Evolutionary conservation across 2,797 vertebrate genomes (phyloP), one percentile per base, ranked within the genome.

Genomic region (Hippocampus kuda): DNA sequence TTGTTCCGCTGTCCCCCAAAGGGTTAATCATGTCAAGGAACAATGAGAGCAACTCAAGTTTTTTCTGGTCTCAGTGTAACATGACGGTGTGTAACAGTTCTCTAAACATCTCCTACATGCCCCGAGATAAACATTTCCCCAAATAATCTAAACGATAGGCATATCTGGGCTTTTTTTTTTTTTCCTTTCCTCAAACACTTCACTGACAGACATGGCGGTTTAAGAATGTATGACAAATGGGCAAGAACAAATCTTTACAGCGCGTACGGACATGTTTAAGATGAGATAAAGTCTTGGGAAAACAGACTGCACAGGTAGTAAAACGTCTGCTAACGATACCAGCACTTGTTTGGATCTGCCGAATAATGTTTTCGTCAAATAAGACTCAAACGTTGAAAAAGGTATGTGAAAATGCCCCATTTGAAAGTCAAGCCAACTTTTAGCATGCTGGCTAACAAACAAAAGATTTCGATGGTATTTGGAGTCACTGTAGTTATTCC

Each of bases 211-310:
- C 60, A 41, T 62, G 60, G 12, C 3, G 9, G 34, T 18, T 10
- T 38, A 62, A 41, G 60, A 41, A 41, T 15, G 60, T 38, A 60
- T 60, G 57, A 30, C 18, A 59, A 13, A 59, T 30, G 26, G 16
- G 26, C 26, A 30, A 27, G 16, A 10, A 62, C 11, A 62, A 62
- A 62, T 62, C 60, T 62, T 62, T 62, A 41, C 60, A 62, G 60
- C 34, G 34, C 41, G 60, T 62, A 22, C 60, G 22, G 60, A 41
- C 60, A 62, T 9, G 30, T 62, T 62, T n/a, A 12, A 10, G 20
- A 62, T 41, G 20, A 10, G 27, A 62, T 38, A 22, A 24, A 30
- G 7, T 34, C 60, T 22, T 62, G 18, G 34, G 16, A 41, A 62
- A 41, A 11, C 60, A 41, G 18, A 62, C 51, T 38, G 8, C 22